A percentile compares a stretch with the other conserved stretches of the same genome.
phyloP scores from a whole-genome alignment of 2,888 invertebrate genomes.

The Xanthia togata region DNA sequence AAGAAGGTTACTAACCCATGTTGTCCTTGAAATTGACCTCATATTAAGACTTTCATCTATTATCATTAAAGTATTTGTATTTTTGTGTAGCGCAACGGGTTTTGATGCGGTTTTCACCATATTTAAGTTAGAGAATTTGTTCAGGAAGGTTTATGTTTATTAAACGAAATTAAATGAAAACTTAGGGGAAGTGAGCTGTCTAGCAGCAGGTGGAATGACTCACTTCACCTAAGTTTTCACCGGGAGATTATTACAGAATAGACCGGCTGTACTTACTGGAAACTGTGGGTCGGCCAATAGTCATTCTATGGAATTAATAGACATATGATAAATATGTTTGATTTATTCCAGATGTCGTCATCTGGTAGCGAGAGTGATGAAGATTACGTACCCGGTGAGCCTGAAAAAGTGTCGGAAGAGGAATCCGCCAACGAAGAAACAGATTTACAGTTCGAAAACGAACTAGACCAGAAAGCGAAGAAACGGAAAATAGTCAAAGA shows the following conservation, averaged over 20 bases:
- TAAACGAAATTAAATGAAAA: no score
- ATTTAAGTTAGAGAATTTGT: background rate
- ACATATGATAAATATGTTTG: background rate
- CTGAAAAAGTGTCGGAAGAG: constrained; percentile 92
- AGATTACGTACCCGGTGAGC: constrained; percentile 93
- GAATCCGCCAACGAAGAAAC: constrained; percentile 92
- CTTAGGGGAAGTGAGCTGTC: no score
- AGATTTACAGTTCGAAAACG: constrained; percentile 89
- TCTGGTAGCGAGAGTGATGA: constrained; percentile 95
- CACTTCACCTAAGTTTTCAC: no score
- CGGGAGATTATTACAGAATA: no score
- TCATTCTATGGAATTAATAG: background rate
- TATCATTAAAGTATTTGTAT: background rate
- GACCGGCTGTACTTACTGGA: background rate
- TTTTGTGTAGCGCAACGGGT: background rate
- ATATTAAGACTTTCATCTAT: background rate
- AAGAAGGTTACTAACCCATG: constrained; percentile 5
- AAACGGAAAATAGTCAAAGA: constrained; percentile 79
- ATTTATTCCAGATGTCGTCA: constrained; percentile 87
- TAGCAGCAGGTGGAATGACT: no score
- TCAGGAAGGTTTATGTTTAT: background rate
- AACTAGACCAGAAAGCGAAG: constrained; percentile 78
- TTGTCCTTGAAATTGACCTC: background rate
- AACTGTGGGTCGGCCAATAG: background rate
- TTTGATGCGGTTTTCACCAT: background rate